Base-by-base conservation (phyloP, 2,797 vertebrate species). In the Miichthys miiuy region DNA sequence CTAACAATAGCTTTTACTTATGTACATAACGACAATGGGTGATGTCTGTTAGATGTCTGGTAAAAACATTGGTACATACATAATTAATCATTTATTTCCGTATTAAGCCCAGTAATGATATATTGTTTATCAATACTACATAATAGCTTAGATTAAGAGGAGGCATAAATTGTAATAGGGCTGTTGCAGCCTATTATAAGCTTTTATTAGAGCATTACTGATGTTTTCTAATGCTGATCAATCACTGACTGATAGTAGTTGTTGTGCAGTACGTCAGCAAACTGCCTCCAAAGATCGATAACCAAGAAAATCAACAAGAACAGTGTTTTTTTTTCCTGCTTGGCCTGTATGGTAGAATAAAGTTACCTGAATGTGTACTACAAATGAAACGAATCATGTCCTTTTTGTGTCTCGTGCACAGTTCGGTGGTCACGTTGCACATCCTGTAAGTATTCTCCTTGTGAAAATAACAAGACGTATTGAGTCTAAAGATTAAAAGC, bases 31-130 rank as follows among this genome's bases (percentile, higher is more conserved):
- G 11, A 66, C 38, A 66, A 20, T 46, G 5, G 6, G 0, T 27
- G 16, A 51, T 60, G 25, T 38, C 21, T 47, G 5, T 60, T 34
- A 46, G 20, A 17, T 78, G 21, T 25, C 61, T 74, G 18, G 25
- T 46, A 56, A 60, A 58, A 57, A 63, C 30, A 60, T 30, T 17
- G 18, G 16, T 42, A 34, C 42, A 78, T 80, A 30, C 34, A 82
- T 82, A 54, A 75, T 77, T 69, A 6, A 77, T 75, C 0, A 66
- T 38, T 51, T 44, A 60, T 77, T 68, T 42, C 41, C 7, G 21
- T 23, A 10, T 38, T 50, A 55, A 54, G 11, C 18, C 6, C 38
- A 50, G 3, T 44, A 64, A 38, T 66, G 77, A 67, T 70, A 8
- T 6, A 52, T 25, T 46, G 54, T 72, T 42, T 60, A 25, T 68